Base-by-base conservation (phyloP, 2,888 invertebrate species). In the Drosophila neotestacea region DNA sequence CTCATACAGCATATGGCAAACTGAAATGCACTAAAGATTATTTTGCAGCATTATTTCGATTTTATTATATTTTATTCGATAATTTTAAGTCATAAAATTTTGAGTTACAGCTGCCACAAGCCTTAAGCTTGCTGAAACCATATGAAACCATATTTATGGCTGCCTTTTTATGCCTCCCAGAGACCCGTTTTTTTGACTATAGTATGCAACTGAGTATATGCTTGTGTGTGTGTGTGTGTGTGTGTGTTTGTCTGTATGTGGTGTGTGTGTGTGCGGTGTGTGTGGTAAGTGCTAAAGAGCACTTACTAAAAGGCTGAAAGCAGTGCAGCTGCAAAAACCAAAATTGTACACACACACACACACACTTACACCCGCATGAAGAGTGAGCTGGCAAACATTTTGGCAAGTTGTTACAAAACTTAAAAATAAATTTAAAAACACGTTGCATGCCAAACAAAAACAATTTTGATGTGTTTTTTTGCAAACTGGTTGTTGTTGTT, bases 391-490 rank as follows among this genome's bases (percentile, higher is more conserved):
- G 73, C 62, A 79, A 83, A 76, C 69, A 79, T 66, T 79, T 62
- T 67, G 58, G 65, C 65, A 81, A 74, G 67, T 79, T 70, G 71
- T 67, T 65, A 52, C 65, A 67, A 63, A 79, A 82, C 86, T 81
- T 86, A 67, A 72, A 82, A 82, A 79, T 79, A 79, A 75, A 79
- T 77, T 79, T 75, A 47, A 83, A 74, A 64, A 86, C 76, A 80
- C 72, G 63, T 73, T 74, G 64, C 62, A 64, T 41, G 60, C 50
- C 70, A 58, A 76, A 69, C 70, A 73, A 73, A 48, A 71, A 70
- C 61, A 73, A 66, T 59, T 64, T 38, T 39, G 30, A 51, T 67
- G 59, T 70, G 66, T 66, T 70, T 67, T 38, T 16, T 30, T 9
- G 32, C 7, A 6, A 9, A 38, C 16, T 32, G 55, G 22, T 32